Evolutionary conservation across 2,113 vertebrate genomes (phyloP).

Genomic region (Hystrix brachyura): DNA sequence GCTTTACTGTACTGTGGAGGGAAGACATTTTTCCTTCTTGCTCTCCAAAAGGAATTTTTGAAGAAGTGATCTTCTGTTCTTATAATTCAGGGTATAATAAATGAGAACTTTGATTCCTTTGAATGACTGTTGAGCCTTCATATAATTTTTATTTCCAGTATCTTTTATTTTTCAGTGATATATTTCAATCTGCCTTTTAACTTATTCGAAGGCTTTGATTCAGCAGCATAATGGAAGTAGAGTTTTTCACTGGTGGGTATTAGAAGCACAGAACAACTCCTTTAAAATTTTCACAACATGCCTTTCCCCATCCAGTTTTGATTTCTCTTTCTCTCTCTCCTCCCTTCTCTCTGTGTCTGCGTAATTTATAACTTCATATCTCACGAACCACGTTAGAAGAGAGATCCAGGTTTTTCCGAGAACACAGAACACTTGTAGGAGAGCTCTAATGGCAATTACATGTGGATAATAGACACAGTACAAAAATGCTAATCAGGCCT

Average conservation of each 20-base stretch:
- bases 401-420: background rate
- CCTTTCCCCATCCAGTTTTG: slow-evolving; percentile 39
- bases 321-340: background rate
- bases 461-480: fast-evolving
- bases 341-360: background rate
- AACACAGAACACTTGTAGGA: fast-evolving
- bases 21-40: too few relatives aligned
- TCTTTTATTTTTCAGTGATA: slow-evolving; percentile 60
- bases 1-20: fast-evolving
- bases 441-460: background rate
- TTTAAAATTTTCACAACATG: slow-evolving; percentile 47
- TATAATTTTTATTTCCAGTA: slow-evolving; percentile 65
- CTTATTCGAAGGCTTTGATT: slow-evolving; percentile 62
- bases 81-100: background rate
- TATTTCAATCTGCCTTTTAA: slow-evolving; percentile 58
- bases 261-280: background rate
- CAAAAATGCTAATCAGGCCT: background rate
- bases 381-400: background rate
- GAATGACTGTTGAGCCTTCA: slow-evolving; percentile 52
- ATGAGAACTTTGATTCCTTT: slow-evolving; percentile 19
- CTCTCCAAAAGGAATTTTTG: background rate
- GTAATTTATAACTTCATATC: slow-evolving; percentile 54
- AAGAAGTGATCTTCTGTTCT: background rate
- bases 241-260: slow-evolving; percentile 24
- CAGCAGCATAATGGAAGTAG: background rate